Evolutionary conservation across 2,888 invertebrate genomes (phyloP), one percentile per base, ranked within the genome.

Genomic region (Seira ritae): DNA sequence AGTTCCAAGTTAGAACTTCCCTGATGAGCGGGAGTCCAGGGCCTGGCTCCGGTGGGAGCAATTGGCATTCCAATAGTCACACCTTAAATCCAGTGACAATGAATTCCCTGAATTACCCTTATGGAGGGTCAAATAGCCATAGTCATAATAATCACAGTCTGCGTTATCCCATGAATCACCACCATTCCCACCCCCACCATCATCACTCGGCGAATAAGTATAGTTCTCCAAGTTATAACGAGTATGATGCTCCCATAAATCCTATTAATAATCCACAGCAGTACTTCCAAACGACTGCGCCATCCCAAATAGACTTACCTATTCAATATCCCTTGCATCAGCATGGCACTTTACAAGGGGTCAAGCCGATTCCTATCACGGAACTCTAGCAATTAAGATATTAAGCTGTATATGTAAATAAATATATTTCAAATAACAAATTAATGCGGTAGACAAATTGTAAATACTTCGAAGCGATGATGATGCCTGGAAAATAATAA

Each of bases 371-470:
- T 65, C 88, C 88, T 8, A 87, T 89, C 46, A 88, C 88, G 20
- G 88, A 88, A 81, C 86, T 89, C 15, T 88, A 88, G 87, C 87
- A 84, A 84, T 85, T 86, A 87, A 85, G 84, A 78, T 87, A 86
- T 68, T 86, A 86, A 80, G 70, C 23, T 23, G 50, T 71, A 6
- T 68, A 6, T 68, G 55, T 55, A 55, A 55, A n/a, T 55, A 55
- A 12, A 55, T 55, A 8, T 31, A 31, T 8, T 31, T 31, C 31
- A 31, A 31, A 4, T 31, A 31, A 31, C 31, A 2, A 31, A 31
- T 31, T 31, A 60, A 60, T 60, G 19, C 2, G 17, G 46, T 10
- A 60, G 4, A 12, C n/a, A 12, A 60, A 31, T 31, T 31, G 31
- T 31, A 31, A 31, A 31, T 31, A 31, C 2, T 31, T 31, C 8